These are phyloP conservation scores for Stichodactyla mertensii DNA, from an alignment of 64 coral and sea anemone species.

Conservation along the genomic window DNA sequence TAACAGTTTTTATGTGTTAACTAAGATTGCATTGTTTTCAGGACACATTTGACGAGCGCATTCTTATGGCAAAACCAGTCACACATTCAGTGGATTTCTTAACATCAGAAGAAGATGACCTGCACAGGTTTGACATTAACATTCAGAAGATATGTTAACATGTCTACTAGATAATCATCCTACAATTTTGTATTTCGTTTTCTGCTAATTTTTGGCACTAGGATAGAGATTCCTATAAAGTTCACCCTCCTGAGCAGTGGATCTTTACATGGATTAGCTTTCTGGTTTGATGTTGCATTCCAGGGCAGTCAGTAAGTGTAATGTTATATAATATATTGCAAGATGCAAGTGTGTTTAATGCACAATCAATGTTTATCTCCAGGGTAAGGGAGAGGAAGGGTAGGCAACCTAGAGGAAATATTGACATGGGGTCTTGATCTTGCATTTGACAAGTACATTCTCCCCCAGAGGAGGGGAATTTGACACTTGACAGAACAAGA, in stretches of 20 bases:
- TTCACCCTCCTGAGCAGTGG: slow-evolving; percentile 69
- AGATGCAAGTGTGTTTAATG: too few species aligned
- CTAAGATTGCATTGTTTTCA: background rate
- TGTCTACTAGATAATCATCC: background rate
- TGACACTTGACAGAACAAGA: too few species aligned
- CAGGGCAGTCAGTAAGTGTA: slow-evolving; percentile 80
- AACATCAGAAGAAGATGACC: slow-evolving; percentile 79
- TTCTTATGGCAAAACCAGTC: slow-evolving; percentile 96
- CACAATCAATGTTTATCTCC: too few species aligned
- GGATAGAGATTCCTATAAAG: slow-evolving; percentile 80
- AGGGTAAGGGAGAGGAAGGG: too few species aligned
- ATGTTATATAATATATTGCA: too few species aligned
- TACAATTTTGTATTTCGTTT: too few species aligned
- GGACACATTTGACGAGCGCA: slow-evolving; percentile 98
- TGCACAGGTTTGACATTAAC: slow-evolving; percentile 63
- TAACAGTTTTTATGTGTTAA: background rate
- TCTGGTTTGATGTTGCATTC: slow-evolving; percentile 98
- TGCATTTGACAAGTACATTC: too few species aligned
- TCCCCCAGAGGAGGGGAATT: too few species aligned
- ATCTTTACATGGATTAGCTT: slow-evolving; percentile 87
- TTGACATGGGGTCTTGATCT: too few species aligned
- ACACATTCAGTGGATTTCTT: slow-evolving; percentile 88
- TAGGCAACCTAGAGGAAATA: too few species aligned
- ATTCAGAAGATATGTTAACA: background rate
- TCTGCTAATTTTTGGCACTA: background rate